Evolutionary conservation across 2,888 invertebrate genomes (phyloP).

Genomic region (Geotrupes spiniger): DNA sequence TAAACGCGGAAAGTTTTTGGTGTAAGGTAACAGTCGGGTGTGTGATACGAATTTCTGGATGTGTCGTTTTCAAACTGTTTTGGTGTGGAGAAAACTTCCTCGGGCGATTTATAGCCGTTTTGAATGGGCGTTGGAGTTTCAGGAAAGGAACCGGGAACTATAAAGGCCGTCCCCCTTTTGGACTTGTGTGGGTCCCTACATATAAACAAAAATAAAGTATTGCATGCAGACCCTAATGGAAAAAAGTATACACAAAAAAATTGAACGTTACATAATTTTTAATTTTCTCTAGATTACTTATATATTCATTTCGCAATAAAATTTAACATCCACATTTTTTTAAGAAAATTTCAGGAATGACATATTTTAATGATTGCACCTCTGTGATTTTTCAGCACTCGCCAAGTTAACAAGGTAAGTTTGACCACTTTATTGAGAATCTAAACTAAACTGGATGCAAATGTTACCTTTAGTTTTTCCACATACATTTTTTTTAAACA

Average conservation of each 20-base stretch:
- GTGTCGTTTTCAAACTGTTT: conserved; percentile 2
- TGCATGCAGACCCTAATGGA: conserved; percentile 43
- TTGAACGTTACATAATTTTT: no score
- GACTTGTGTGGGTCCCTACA: conserved; percentile 62
- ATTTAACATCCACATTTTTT: no score
- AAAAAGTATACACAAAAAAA: not conserved
- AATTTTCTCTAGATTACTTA: no score
- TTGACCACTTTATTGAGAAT: no score
- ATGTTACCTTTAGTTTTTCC: no score
- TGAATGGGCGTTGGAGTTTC: conserved; percentile 29
- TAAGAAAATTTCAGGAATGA: no score
- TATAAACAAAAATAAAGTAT: conserved; percentile 42
- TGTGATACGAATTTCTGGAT: not conserved
- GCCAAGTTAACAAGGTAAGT: no score
- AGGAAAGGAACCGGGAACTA: conserved; percentile 37
- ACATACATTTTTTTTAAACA: no score
- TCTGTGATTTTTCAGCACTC: no score
- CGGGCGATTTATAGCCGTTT: conserved; percentile 18
- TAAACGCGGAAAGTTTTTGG: not conserved
- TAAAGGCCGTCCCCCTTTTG: conserved; percentile 52
- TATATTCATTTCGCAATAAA: no score
- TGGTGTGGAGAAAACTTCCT: conserved; percentile 36
- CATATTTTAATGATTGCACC: no score
- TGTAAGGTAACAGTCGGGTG: conserved; percentile 6
- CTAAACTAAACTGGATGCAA: no score